Base-by-base conservation (phyloP, 1,140 invertebrate species). In the Drosophila melanica region DNA sequence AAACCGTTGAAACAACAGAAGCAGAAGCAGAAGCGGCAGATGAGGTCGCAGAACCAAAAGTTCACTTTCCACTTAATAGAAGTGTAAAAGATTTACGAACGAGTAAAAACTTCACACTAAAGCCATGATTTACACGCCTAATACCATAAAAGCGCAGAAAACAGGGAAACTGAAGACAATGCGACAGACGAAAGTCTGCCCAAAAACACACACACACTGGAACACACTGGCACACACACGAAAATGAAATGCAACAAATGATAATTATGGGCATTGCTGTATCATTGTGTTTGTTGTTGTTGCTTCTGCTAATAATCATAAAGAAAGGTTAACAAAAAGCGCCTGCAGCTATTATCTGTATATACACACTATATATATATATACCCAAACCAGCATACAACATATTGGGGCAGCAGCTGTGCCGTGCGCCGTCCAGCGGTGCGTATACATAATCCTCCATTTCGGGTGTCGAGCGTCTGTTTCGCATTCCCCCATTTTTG, bases 371-470 rank as follows among this genome's bases (percentile, higher is more conserved):
- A 37, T 35, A 41, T 47, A 18, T 44, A n/a, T 42, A 33, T 62
- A 50, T 23, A 2, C n/a, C 35, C 20, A 30, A 27, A 8, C 39
- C 37, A 41, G 14, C 53, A 50, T 44, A 44, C 23, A 42, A 41
- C 30, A 68, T 60, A 47, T 37, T 69, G 48, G n/a, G 42, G 67
- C 65, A 58, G 55, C 50, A 55, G 65, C 66, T 54, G 57, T 35
- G 41, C 58, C 62, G 76, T 48, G 58, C 77, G 57, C 57, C 59
- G 37, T 57, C 66, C 67, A 80, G 48, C 75, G 58, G 58, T 85
- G 78, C 82, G 81, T 86, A 86, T 86, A 71, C 81, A 85, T 85
- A 85, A 86, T 85, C 62, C 69, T 70, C 69, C 51, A 60, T 51
- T 55, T 76, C 42, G 51, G 39, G 63, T 20, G 48, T 59, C 23